These are phyloP conservation scores for Theristicus caerulescens DNA, from an alignment of 2,113 vertebrate species.

Conservation along the genomic window DNA sequence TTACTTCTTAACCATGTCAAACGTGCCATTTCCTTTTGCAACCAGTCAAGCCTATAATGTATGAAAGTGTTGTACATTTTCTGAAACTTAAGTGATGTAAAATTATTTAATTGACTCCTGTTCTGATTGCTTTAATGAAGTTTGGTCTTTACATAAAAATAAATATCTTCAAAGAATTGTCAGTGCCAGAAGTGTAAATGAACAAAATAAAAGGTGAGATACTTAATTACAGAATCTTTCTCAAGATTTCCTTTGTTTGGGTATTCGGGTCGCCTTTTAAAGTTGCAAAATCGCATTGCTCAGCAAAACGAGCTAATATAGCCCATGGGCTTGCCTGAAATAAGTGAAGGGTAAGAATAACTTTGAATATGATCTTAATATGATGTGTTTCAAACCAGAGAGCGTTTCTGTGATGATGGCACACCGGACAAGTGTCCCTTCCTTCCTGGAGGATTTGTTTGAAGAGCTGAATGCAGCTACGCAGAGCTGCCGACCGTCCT, in stretches of 20 bases:
- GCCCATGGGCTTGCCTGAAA: neutral
- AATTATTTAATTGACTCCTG: constrained; percentile 73
- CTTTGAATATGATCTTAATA: neutral
- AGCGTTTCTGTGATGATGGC: neutral
- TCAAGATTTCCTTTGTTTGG: neutral
- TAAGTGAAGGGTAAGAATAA: neutral
- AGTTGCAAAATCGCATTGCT: neutral
- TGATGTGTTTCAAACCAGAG: neutral
- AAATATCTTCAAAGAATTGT: constrained; percentile 74
- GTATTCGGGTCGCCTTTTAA: neutral
- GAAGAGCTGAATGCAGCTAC: neutral
- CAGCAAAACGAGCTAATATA: neutral
- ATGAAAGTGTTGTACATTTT: constrained; percentile 79
- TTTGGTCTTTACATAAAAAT: constrained; percentile 73
- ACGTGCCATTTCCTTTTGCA: constrained; percentile 62
- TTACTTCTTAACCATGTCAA: constrained; percentile 39
- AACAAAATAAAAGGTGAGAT: constrained; percentile 76
- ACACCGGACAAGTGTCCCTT: neutral
- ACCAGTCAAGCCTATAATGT: constrained; percentile 67
- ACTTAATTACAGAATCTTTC: constrained; percentile 53
- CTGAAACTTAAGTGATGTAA: constrained; percentile 73
- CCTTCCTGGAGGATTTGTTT: neutral
- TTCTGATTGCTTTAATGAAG: constrained; percentile 74
- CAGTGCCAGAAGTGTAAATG: constrained; percentile 76
- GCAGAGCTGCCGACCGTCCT: neutral